These are phyloP conservation scores for Myripristis jacobus DNA, from an alignment of 2,797 vertebrate species.

Conservation along the genomic window DNA sequence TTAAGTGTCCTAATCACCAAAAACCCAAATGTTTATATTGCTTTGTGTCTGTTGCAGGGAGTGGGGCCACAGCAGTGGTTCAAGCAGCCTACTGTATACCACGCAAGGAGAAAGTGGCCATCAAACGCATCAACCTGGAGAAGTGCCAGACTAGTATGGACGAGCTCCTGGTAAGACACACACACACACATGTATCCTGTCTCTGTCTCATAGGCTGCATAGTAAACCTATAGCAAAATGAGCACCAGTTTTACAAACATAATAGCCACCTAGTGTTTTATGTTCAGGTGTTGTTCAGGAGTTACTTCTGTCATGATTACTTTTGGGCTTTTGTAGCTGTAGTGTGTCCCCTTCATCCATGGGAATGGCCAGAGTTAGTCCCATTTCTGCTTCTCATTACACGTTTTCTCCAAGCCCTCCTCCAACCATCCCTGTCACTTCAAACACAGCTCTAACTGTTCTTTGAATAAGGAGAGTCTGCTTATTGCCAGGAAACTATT, in stretches of 20 bases:
- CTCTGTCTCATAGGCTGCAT: neutral
- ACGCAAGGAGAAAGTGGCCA: slow-evolving; percentile 97
- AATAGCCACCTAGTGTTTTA: neutral
- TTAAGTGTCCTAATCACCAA: neutral
- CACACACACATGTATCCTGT: neutral
- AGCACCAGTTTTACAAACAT: neutral
- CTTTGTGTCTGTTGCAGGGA: slow-evolving; percentile 83
- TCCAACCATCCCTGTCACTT: slow-evolving; percentile 65
- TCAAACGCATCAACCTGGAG: slow-evolving; percentile 98
- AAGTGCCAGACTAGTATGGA: slow-evolving; percentile 99
- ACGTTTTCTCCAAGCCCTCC: slow-evolving; percentile 42
- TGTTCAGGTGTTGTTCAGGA: slow-evolving; percentile 30
- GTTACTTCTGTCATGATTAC: slow-evolving; percentile 12
- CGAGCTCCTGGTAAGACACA: slow-evolving; percentile 92
- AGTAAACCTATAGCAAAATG: neutral
- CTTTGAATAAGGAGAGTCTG: slow-evolving; percentile 48
- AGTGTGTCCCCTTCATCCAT: slow-evolving; percentile 18
- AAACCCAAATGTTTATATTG: slow-evolving; percentile 3
- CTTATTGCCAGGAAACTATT: slow-evolving; percentile 73
- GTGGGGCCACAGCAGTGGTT: slow-evolving; percentile 96
- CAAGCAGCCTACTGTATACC: slow-evolving; percentile 94
- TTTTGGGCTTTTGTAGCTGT: slow-evolving; percentile 12
- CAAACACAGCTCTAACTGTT: slow-evolving; percentile 63
- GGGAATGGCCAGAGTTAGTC: slow-evolving; percentile 36
- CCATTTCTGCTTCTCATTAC: slow-evolving; percentile 71